A percentile compares a stretch with the other conserved stretches of the same genome.
Conservation (phyloP, 2,113 vertebrate genomes). For the Pachyramphus minor region DNA sequence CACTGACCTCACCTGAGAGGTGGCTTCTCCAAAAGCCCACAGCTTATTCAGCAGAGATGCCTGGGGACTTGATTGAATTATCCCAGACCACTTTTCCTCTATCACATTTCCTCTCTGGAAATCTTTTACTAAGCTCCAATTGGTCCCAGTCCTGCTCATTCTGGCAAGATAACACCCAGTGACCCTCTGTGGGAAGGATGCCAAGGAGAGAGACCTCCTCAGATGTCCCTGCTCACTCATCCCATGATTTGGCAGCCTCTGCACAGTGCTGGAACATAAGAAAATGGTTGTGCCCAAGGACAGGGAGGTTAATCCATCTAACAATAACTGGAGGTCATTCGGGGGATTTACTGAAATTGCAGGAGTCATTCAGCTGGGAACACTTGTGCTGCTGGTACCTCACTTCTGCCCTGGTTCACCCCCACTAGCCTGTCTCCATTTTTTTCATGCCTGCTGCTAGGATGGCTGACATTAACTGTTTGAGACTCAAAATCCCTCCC, state of each 20-base stretch:
- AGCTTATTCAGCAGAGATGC: neutral
- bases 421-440: neutral
- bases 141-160: neutral
- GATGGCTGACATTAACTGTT: neutral
- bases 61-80: neutral
- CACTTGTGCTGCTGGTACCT: neutral
- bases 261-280: neutral
- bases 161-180: neutral
- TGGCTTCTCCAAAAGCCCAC: neutral
- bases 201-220: neutral
- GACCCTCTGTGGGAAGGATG: neutral
- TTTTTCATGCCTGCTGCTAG: neutral
- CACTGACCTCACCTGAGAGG: neutral
- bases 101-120: neutral
- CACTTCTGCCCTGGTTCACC: neutral
- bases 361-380: neutral
- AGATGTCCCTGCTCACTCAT: neutral
- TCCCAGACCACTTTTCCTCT: neutral
- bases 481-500: neutral
- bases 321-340: neutral
- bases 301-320: neutral
- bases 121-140: neutral
- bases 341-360: neutral
- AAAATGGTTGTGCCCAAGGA: neutral
- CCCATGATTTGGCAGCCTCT: neutral